Base-by-base conservation (phyloP, 1,140 invertebrate species). In the Paralvinella palmiformis region DNA sequence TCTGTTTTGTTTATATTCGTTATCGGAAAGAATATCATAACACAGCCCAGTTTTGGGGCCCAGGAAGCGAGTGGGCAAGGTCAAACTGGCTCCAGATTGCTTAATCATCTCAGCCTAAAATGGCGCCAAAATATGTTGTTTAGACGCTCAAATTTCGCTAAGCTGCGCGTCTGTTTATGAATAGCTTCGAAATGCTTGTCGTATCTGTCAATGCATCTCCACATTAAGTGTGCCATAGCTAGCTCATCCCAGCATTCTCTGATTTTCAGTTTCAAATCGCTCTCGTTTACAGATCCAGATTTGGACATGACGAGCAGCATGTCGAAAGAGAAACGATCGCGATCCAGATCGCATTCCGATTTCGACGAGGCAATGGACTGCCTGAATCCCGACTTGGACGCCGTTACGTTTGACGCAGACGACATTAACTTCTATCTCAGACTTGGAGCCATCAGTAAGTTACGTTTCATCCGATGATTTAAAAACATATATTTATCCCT, bases 401-500 rank as follows among this genome's bases (percentile, higher is more conserved):
- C 59, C 3, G 45, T 62, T 44, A 62, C 32, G 3, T 64, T 53
- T 37, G 59, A 24, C 15, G 27, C 45, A n/a, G 50, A 64, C n/a
- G 67, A 65, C 17, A 41, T 68, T 17, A 68, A 68, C 52, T 95
- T 96, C 81, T 96, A 96, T 78, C 82, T 96, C 10, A 84, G 92
- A 69, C 92, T 95, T 88, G 92, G 92, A 3, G 92, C 91, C 48
- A 91, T 95, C 63, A 88, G 90, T 91, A 76, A 85, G 85, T 74
- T 44, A 44, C 13, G n/a, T 15, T 15, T 44, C 13, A n/a, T 44
- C 13, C n/a, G 37, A 15, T 44, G 13, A n/a, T 44, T 13, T 44
- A n/a, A 44, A 44, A 13, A 44, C 0, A 44, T 44, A 13, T 44
- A n/a, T n/a, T n/a, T 44, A n/a, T 13, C 13, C 13, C 37, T 13